Conservation (phyloP, 1,140 invertebrate species). For the Hyles euphorbiae region DNA sequence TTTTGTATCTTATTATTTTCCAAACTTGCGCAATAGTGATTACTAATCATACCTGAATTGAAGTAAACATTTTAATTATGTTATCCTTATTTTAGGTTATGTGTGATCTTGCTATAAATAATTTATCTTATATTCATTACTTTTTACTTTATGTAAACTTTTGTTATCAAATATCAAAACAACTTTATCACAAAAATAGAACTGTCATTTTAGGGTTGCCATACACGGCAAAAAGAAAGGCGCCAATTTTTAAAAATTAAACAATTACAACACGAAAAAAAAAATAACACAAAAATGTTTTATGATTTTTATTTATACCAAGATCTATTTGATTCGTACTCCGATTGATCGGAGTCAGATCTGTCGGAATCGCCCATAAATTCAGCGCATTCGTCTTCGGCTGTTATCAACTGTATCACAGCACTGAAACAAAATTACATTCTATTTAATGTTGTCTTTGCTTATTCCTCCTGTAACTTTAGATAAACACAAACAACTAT, state of each 20-base stretch:
- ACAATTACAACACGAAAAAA: conserved; percentile 12
- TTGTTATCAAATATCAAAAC: background rate
- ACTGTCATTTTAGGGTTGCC: conserved; percentile 2
- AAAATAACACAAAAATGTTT: conserved; percentile 14
- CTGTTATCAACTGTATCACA: conserved; percentile 56
- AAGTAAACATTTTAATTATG: conserved; percentile 19
- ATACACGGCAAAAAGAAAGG: conserved; percentile 3
- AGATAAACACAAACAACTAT: background rate
- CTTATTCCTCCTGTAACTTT: no score
- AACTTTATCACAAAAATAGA: conserved; percentile 5
- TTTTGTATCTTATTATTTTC: conserved; percentile 6
- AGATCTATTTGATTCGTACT: conserved; percentile 15
- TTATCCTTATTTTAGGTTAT: no score
- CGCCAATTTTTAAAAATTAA: background rate
- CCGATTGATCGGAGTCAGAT: conserved; percentile 37
- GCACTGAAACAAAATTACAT: conserved; percentile 42
- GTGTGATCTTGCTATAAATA: no score
- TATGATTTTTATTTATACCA: conserved; percentile 15
- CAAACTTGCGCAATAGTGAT: background rate
- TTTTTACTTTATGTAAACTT: background rate
- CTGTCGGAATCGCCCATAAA: conserved; percentile 33
- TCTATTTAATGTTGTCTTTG: no score
- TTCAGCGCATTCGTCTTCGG: conserved; percentile 55
- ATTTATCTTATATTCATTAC: no score
- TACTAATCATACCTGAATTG: conserved; percentile 25